Evolutionary conservation across 92 coral and sea anemone genomes (phyloP).

Genomic region (Umimayanthus kanabou): DNA sequence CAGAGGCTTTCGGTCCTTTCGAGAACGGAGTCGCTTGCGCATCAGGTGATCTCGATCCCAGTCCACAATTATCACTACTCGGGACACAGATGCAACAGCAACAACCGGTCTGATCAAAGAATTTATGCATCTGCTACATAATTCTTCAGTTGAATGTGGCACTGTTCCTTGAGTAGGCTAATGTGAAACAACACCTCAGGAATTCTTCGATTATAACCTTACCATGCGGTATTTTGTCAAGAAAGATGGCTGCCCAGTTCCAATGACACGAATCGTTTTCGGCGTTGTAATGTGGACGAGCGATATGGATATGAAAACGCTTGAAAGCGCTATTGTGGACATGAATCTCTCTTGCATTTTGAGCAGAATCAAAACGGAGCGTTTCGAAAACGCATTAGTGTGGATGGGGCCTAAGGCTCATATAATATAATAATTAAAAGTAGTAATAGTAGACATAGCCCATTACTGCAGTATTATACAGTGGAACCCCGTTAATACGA

Average conservation of each 20-base stretch:
- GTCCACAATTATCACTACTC: no score
- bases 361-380: constrained; percentile 26
- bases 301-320: constrained; percentile 13
- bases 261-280: constrained; percentile 29
- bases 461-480: no score
- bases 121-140: neutral
- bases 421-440: neutral
- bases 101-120: constrained; percentile 20
- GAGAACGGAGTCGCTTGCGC: no score
- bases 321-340: no score
- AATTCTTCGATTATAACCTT: neutral
- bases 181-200: constrained; percentile 11
- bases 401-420: neutral
- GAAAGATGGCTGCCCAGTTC: neutral
- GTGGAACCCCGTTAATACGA: no score
- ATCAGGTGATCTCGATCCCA: no score
- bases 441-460: neutral
- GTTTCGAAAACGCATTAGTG: no score
- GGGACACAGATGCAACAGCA: neutral
- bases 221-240: constrained; percentile 21
- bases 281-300: constrained; percentile 25
- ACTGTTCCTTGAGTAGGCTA: constrained; percentile 23
- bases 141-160: constrained; percentile 27
- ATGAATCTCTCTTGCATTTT: constrained; percentile 8
- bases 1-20: no score